Evolutionary conservation across 2,888 invertebrate genomes (phyloP).

Genomic region (Beris morrisii): DNA sequence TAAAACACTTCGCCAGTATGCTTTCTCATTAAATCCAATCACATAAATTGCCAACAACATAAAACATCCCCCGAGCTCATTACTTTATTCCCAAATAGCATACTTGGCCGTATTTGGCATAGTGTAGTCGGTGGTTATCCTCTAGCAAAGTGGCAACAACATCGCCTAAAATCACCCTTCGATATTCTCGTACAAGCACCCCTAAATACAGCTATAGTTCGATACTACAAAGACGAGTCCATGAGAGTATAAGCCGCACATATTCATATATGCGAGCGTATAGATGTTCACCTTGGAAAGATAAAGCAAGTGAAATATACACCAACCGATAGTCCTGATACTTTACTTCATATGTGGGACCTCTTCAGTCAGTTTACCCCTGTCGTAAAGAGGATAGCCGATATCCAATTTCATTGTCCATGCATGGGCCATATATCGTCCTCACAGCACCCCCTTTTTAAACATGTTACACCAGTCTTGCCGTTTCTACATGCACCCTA

Average conservation of each 20-base stretch:
- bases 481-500: neutral
- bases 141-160: no score
- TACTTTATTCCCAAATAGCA: slow-evolving; percentile 31
- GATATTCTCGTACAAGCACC: no score
- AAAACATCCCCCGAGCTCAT: slow-evolving; percentile 32
- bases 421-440: neutral
- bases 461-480: neutral
- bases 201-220: no score
- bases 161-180: no score
- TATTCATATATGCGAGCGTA: no score
- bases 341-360: slow-evolving; percentile 13
- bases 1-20: slow-evolving; percentile 13
- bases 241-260: no score
- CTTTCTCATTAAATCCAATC: slow-evolving; percentile 32
- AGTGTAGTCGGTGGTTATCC: no score
- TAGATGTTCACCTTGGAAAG: slow-evolving; percentile 16
- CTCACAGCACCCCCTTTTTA: neutral
- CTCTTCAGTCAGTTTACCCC: slow-evolving; percentile 19
- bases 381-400: neutral
- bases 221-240: no score
- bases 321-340: slow-evolving; percentile 12
- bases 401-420: slow-evolving; percentile 26
- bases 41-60: slow-evolving; percentile 33
- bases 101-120: slow-evolving; percentile 6
- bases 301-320: slow-evolving; percentile 16